Evolutionary conservation across 2,797 vertebrate genomes (phyloP).

Genomic region (Psittacula derbiana): DNA sequence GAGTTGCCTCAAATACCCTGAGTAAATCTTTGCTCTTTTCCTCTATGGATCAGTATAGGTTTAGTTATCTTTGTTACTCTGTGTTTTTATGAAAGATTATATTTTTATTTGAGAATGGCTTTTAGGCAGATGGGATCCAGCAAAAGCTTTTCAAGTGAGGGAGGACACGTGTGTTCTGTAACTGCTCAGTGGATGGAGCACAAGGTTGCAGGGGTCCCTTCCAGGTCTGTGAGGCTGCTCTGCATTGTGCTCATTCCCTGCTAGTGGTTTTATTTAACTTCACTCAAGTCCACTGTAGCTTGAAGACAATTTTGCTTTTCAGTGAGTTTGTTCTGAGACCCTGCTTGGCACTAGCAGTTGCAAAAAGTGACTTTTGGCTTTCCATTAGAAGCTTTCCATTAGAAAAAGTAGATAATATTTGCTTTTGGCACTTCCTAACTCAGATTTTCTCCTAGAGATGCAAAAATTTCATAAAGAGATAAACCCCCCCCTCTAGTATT

Average conservation of each 20-base stretch:
- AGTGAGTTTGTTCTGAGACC: neutral
- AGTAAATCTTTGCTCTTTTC: neutral
- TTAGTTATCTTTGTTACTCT: neutral
- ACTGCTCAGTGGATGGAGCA: neutral
- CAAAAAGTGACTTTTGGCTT: constrained; percentile 4
- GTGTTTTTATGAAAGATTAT: neutral
- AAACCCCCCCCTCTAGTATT: neutral
- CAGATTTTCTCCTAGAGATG: neutral
- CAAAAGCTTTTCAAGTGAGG: neutral
- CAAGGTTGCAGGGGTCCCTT: neutral
- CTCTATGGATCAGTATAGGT: neutral
- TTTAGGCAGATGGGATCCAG: neutral
- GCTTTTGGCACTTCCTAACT: constrained; percentile 21
- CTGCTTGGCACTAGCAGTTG: neutral
- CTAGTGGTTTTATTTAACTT: neutral
- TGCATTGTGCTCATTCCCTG: neutral
- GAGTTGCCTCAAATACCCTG: neutral
- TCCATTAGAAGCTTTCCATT: constrained; percentile 14
- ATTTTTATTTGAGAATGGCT: neutral
- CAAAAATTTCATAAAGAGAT: neutral
- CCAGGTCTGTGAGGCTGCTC: neutral
- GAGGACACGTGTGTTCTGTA: neutral
- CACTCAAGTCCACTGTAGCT: neutral
- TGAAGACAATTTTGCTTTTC: constrained; percentile 13
- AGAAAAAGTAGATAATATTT: constrained; percentile 32